Conservation (phyloP, 2,888 invertebrate genomes). For the Sarcophaga rosellei region DNA sequence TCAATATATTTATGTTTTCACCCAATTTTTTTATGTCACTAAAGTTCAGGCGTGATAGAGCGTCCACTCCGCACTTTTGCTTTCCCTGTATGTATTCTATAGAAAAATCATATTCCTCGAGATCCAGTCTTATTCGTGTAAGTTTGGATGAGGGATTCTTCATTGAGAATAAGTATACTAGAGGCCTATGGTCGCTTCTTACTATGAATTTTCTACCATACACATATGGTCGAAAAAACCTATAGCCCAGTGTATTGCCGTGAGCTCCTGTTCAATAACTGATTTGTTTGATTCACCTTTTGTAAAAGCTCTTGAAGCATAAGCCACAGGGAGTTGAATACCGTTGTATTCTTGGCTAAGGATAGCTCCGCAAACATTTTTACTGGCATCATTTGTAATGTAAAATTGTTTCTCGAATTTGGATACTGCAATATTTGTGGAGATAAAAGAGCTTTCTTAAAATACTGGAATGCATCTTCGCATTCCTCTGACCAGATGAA, state of each 20-base stretch:
- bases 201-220: constrained; percentile 67
- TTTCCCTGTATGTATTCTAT: constrained; percentile 16
- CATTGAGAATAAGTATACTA: constrained; percentile 71
- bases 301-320: constrained; percentile 68
- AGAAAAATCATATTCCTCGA: constrained; percentile 62
- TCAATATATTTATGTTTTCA: not conserved
- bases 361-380: constrained; percentile 63
- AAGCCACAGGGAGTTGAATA: constrained; percentile 59
- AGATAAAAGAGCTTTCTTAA: no score
- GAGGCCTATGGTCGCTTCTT: constrained; percentile 70
- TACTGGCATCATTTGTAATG: constrained; percentile 66
- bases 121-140: constrained; percentile 69
- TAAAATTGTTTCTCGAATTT: constrained; percentile 35
- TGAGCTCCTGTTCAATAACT: constrained; percentile 70
- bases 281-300: constrained; percentile 70
- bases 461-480: no score
- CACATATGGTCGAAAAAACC: constrained; percentile 68
- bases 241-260: constrained; percentile 70
- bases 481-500: no score
- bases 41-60: constrained; percentile 23
- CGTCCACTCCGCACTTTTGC: constrained; percentile 18
- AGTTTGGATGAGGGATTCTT: constrained; percentile 68
- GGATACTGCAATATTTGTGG: no score
- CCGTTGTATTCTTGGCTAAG: constrained; percentile 60
- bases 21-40: constrained; percentile 21